Evolutionary conservation across 2,113 vertebrate genomes (phyloP), one percentile per base, ranked within the genome.

Genomic region (Jaculus jaculus): DNA sequence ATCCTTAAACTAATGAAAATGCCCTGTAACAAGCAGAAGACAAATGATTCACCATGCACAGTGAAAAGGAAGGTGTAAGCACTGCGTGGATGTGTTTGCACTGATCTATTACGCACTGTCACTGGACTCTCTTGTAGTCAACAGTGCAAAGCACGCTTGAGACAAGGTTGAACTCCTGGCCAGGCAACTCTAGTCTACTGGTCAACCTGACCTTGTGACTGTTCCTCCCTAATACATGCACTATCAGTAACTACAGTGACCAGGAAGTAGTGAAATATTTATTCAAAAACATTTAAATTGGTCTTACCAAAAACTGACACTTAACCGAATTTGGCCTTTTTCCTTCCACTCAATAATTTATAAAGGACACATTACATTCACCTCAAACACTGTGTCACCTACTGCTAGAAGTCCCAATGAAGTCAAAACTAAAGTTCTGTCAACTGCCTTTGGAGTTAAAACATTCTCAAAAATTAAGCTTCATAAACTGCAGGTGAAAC

Each of bases 341-440:
- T 17, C 30, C 58, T 80, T 91, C 68, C 89, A 89, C 85, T 42
- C 54, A 90, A 12, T 2, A 84, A 82, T 73, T 37, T 78, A 94
- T 28, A 90, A 8, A 66, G 63, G 93, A 90, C 28, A 87, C 12
- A 73, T 80, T 42, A 89, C 90, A 78, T 92, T 77, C 39, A 94
- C 61, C 54, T 81, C 66, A 81, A 86, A 87, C 90, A 65, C 20
- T 82, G 26, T 23, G 86, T 69, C 74, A 82, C 26, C 21, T 60
- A 74, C 30, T 71, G 5, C 32, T 93, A 30, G 51, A 90, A 95
- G 34, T 4, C 10, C 68, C 90, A 71, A 94, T 58, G 3, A 92
- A 90, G 23, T 90, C 84, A 87, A 89, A 94, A 87, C 63, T 47
- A 91, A 95, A 84, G 16, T 24, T 60, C 77, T 63, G 87, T 91